phyloP scores from a whole-genome alignment of 2,113 vertebrate species.

The Fukomys damarensis region DNA sequence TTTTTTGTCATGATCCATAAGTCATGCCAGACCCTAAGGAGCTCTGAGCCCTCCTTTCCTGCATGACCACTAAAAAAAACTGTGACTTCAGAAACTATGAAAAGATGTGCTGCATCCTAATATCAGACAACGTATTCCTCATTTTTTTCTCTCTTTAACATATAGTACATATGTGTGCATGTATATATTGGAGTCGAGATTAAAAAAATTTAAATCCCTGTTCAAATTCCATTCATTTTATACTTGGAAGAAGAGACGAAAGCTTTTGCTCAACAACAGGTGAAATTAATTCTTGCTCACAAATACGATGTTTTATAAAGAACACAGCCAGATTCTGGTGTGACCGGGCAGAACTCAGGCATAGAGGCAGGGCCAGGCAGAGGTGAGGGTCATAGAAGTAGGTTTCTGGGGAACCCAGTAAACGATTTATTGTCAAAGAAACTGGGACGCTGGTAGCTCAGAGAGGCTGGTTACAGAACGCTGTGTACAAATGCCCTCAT shows the following conservation, averaged over 20 bases:
- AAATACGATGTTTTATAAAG: background rate
- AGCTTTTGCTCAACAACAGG: background rate
- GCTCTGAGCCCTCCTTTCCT: background rate
- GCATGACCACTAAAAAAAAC: background rate
- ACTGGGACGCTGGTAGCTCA: background rate
- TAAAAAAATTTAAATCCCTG: background rate
- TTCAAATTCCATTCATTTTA: constrained; percentile 16
- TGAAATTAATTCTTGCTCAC: background rate
- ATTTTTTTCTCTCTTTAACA: background rate
- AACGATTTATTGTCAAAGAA: background rate
- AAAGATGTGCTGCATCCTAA: background rate
- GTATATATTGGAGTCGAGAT: background rate
- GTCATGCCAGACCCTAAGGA: background rate
- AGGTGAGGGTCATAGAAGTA: background rate
- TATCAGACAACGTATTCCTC: background rate
- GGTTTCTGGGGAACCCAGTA: background rate
- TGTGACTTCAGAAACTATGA: background rate
- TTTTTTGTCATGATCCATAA: background rate
- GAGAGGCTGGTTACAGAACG: background rate
- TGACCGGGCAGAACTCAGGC: background rate
- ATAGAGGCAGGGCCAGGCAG: background rate
- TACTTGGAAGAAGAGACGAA: constrained; percentile 12
- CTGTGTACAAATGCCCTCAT: background rate
- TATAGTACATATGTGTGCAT: background rate
- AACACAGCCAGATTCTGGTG: background rate